Evolutionary conservation across 2,113 vertebrate genomes (phyloP).

Genomic region (Pterocles orientalis): DNA sequence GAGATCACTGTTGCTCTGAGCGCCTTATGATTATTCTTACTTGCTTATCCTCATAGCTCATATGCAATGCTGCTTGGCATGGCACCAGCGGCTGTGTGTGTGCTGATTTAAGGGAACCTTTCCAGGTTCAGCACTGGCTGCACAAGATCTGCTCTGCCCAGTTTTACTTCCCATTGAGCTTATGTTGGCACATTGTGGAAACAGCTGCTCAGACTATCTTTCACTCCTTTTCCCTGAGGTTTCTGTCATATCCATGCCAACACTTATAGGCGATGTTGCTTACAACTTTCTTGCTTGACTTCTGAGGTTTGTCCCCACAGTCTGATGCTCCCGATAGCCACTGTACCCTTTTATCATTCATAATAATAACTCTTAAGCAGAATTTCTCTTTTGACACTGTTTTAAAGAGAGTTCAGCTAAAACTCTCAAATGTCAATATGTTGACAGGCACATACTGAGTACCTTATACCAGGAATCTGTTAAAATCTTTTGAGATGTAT

Average conservation of each 20-base stretch:
- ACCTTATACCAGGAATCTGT: not conserved
- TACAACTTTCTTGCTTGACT: not conserved
- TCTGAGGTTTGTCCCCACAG: not conserved
- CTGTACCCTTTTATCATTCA: not conserved
- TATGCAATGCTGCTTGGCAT: not conserved
- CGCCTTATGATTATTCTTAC: not conserved
- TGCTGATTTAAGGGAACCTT: not conserved
- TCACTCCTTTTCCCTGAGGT: not conserved
- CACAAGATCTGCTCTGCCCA: not conserved
- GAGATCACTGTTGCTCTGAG: not conserved
- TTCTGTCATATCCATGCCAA: not conserved
- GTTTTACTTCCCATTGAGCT: not conserved
- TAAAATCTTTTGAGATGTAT: not conserved
- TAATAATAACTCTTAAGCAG: not conserved
- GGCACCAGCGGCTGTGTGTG: not conserved
- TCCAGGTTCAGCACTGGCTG: not conserved
- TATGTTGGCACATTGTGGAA: not conserved
- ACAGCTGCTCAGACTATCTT: not conserved
- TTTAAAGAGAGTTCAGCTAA: not conserved
- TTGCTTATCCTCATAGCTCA: not conserved
- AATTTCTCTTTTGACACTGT: not conserved
- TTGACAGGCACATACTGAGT: not conserved
- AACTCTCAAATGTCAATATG: not conserved
- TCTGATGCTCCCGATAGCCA: not conserved
- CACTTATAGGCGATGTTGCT: not conserved